Percentiles rank a stretch among this genome's conserved stretches.
phyloP scores from a whole-genome alignment of 2,888 invertebrate genomes.

The Eupithecia dodoneata region DNA sequence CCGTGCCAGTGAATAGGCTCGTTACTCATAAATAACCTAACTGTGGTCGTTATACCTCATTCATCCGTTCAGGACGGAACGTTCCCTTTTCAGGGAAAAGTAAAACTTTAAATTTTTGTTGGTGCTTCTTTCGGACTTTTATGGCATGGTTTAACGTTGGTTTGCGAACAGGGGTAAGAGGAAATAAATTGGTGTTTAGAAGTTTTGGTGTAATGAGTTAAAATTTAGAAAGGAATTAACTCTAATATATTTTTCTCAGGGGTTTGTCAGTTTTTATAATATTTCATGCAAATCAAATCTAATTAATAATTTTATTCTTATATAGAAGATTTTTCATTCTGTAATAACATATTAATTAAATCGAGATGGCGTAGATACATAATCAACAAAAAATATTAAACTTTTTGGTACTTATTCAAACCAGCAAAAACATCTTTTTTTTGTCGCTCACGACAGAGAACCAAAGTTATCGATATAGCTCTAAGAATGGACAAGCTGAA shows the following conservation, averaged over 20 bases:
- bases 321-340: too few species aligned
- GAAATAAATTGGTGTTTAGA: constrained; percentile 12
- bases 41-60: constrained; percentile 79
- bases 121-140: constrained; percentile 46
- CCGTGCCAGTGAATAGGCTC: constrained; percentile 78
- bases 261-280: background rate
- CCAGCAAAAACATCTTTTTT: too few species aligned
- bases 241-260: background rate
- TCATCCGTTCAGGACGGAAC: constrained; percentile 66
- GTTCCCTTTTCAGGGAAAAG: constrained; percentile 36
- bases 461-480: too few species aligned
- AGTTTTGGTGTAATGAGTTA: background rate
- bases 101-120: constrained; percentile 58
- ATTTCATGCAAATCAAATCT: background rate
- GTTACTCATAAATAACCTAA: constrained; percentile 83
- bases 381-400: background rate
- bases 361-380: too few species aligned
- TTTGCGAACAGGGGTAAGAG: background rate
- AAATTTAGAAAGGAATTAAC: background rate
- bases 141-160: constrained; percentile 29
- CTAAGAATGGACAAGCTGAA: too few species aligned
- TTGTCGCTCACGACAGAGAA: too few species aligned
- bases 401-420: too few species aligned
- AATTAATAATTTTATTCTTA: too few species aligned
- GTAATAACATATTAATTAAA: too few species aligned